A percentile compares a stretch with the other conserved stretches of the same genome.
These are phyloP conservation scores for Orussus abietinus DNA, from an alignment of 1,140 invertebrate species.

Conservation along the genomic window DNA sequence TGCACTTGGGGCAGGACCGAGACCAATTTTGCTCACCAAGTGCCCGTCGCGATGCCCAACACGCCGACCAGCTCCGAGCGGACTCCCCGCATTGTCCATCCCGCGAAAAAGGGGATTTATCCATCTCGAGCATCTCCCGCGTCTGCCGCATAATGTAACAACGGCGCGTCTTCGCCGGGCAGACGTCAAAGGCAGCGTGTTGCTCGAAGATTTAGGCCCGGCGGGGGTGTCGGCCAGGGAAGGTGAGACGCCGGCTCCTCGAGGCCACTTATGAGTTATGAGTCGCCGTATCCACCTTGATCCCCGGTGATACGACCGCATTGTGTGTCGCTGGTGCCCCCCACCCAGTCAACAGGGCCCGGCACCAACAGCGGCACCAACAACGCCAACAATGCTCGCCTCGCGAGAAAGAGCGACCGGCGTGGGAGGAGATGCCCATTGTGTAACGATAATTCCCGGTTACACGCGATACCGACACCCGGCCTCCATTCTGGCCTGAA, in stretches of 20 bases:
- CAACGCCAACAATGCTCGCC: constrained; percentile 20
- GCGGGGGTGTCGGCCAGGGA: too few species aligned
- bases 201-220: constrained; percentile 34
- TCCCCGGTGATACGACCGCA: constrained; percentile 11
- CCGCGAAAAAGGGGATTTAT: constrained; percentile 36
- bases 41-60: too few species aligned
- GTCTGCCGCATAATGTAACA: constrained; percentile 35
- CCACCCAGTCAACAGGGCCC: background rate
- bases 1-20: too few species aligned
- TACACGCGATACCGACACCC: constrained; percentile 26
- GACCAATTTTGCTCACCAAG: too few species aligned
- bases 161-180: constrained; percentile 31
- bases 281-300: constrained; percentile 22
- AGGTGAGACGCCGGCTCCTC: too few species aligned
- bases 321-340: constrained; percentile 15
- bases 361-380: background rate
- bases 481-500: constrained; percentile 23
- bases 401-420: constrained; percentile 25
- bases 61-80: too few species aligned
- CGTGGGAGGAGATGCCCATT: constrained; percentile 25
- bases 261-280: constrained; percentile 41
- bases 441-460: constrained; percentile 40
- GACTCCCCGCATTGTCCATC: constrained; percentile 30
- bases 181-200: constrained; percentile 40
- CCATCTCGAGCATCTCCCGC: constrained; percentile 19